A percentile compares a stretch with the other conserved stretches of the same genome.
phyloP scores from a whole-genome alignment of 2,797 vertebrate species.

The Gymnoscopelus braueri region DNA sequence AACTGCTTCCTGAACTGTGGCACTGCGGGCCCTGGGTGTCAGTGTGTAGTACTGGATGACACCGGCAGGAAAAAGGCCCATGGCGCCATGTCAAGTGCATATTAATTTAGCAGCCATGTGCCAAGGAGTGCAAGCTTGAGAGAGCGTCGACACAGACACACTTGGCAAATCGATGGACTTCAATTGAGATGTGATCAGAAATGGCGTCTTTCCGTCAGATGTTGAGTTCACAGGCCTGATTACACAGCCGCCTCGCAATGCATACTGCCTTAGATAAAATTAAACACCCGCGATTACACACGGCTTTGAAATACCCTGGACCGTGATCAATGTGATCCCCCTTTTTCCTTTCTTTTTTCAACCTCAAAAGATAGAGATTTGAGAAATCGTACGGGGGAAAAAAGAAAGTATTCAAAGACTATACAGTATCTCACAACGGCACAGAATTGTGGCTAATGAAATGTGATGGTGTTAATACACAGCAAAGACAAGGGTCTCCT shows the following conservation, averaged over 20 bases:
- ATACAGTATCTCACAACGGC: conserved; percentile 52
- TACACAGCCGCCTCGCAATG: conserved; percentile 75
- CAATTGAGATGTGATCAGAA: conserved; percentile 79
- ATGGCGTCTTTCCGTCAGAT: conserved; percentile 79
- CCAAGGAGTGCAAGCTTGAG: conserved; percentile 46
- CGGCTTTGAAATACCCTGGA: conserved; percentile 81
- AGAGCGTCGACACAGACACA: conserved; percentile 49
- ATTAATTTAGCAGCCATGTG: conserved; percentile 56
- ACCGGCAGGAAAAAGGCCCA: conserved; percentile 34
- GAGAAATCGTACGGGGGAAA: conserved; percentile 55
- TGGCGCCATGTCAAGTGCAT: conserved; percentile 58
- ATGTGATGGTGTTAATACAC: conserved; percentile 70
- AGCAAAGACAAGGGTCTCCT: conserved; percentile 65
- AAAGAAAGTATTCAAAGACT: conserved; percentile 63
- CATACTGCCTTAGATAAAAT: conserved; percentile 82
- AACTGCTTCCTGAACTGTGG: conserved; percentile 55
- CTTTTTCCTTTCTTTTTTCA: conserved; percentile 46
- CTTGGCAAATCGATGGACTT: conserved; percentile 75
- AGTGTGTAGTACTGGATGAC: conserved; percentile 19
- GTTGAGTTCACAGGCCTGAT: conserved; percentile 83
- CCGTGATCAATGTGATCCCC: conserved; percentile 74
- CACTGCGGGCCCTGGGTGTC: conserved; percentile 32
- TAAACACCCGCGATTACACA: conserved; percentile 77
- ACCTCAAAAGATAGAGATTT: conserved; percentile 76
- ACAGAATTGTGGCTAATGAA: conserved; percentile 67